Evolutionary conservation across 35 echinoderm and acorn worm species (phyloP).

Genomic region (Apostichopus japonicus): DNA sequence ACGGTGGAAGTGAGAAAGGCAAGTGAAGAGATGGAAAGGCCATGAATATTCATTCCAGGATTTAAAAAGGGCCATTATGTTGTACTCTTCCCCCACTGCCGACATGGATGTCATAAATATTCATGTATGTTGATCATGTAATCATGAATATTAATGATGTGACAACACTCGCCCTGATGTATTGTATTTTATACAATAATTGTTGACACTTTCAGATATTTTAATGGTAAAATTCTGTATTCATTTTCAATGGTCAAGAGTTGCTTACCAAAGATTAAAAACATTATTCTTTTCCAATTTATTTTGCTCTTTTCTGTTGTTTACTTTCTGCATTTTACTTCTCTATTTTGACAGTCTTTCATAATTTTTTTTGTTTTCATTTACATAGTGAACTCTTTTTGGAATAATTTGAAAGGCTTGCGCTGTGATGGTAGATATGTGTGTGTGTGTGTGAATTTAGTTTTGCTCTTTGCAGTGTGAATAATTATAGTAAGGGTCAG

Average conservation of each 20-base stretch:
- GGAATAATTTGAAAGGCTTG: background rate
- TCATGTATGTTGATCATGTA: background rate
- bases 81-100: background rate
- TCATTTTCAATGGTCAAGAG: background rate
- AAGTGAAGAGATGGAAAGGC: background rate
- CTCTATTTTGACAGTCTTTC: background rate
- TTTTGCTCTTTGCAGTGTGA: background rate
- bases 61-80: background rate
- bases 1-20: constrained; percentile 15
- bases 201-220: background rate
- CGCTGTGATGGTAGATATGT: background rate
- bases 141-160: background rate
- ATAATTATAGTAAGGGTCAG: background rate
- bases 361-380: background rate
- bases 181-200: background rate
- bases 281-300: background rate
- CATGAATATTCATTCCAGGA: background rate
- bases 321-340: background rate
- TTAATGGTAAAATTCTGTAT: background rate
- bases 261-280: constrained; percentile 19
- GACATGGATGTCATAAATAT: background rate
- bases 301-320: background rate
- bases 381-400: background rate
- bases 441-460: background rate
- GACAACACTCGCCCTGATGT: background rate